Percentiles rank a stretch among this genome's conserved stretches.
Evolutionary conservation across 2,797 vertebrate genomes (phyloP).

Genomic region (Scyliorhinus canicula): DNA sequence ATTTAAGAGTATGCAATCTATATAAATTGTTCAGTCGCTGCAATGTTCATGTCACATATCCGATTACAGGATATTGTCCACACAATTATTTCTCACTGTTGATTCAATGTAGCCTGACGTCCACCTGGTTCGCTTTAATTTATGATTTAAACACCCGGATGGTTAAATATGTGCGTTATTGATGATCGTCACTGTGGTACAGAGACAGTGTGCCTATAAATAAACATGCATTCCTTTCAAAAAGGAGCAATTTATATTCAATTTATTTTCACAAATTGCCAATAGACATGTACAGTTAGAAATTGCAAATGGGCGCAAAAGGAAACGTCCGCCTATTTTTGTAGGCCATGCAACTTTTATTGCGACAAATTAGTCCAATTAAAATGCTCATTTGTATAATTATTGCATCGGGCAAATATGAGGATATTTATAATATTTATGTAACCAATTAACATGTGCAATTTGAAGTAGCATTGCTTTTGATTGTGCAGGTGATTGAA

Average conservation of each 20-base stretch:
- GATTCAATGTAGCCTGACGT: not conserved
- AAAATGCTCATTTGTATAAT: not conserved
- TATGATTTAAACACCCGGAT: not conserved
- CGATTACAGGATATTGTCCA: not conserved
- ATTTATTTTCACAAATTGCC: constrained; percentile 23
- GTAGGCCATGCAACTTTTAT: not conserved
- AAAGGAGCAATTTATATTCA: not conserved
- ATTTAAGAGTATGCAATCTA: not conserved
- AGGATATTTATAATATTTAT: constrained; percentile 21
- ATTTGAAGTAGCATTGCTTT: constrained; percentile 14
- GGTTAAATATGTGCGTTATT: not conserved
- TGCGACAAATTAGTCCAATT: constrained; percentile 4
- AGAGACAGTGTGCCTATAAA: not conserved
- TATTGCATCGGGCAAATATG: not conserved
- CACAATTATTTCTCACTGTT: not conserved
- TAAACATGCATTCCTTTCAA: not conserved
- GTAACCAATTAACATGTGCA: constrained; percentile 3
- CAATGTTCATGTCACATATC: not conserved
- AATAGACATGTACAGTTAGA: not conserved
- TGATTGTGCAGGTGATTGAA: not conserved
- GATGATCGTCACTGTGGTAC: no score
- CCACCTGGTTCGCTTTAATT: not conserved
- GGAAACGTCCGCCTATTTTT: constrained; percentile 13
- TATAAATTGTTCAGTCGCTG: constrained; percentile 26
- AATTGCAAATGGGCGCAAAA: not conserved